Conservation (phyloP, 1,140 invertebrate species). For the Orchesella cincta region DNA sequence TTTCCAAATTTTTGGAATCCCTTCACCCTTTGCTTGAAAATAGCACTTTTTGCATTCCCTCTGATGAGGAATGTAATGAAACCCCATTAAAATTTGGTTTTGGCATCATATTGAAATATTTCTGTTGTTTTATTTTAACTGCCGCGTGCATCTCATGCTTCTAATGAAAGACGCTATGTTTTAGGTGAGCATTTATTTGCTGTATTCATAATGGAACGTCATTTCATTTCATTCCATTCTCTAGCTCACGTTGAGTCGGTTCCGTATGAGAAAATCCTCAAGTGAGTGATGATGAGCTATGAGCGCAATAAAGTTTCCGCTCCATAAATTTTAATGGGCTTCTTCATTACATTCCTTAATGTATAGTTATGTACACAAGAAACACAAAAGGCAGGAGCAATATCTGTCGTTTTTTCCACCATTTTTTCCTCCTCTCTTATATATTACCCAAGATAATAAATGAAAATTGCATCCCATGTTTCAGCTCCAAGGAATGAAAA, state of each 20-base stretch:
- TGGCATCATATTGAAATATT: too few species aligned
- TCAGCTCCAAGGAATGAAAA: background rate
- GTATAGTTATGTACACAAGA: background rate
- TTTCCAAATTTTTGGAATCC: too few species aligned
- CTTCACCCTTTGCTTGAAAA: too few species aligned
- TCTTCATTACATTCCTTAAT: background rate
- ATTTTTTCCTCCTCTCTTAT: background rate
- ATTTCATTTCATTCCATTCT: background rate
- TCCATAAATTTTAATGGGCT: slow-evolving; percentile 8
- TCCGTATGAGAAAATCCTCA: too few species aligned
- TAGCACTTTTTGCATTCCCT: too few species aligned
- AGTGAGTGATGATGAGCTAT: too few species aligned
- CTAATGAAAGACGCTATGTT: background rate
- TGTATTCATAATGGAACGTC: background rate
- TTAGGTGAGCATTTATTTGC: background rate
- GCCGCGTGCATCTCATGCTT: background rate
- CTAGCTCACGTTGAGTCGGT: background rate
- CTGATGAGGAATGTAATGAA: too few species aligned
- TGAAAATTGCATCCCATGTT: background rate
- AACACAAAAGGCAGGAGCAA: background rate
- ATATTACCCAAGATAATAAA: background rate
- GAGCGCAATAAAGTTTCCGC: background rate
- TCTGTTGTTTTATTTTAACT: background rate
- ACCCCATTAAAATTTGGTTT: too few species aligned
- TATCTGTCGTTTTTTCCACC: background rate